These are phyloP conservation scores for Pseudococcus jackbeardsleyi DNA, from an alignment of 2,888 invertebrate genomes.

Conservation along the genomic window DNA sequence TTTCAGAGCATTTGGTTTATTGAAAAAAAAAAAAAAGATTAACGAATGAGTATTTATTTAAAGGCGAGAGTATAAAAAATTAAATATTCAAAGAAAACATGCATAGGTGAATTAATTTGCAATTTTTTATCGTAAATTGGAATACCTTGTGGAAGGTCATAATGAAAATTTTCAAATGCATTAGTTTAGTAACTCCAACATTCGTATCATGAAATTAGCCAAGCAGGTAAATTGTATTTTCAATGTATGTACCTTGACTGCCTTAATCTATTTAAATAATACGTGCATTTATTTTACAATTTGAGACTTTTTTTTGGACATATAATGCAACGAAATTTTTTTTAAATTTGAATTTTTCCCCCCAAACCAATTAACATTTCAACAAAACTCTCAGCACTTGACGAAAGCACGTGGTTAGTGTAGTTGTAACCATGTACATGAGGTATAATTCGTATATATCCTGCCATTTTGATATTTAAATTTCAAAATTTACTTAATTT, in stretches of 20 bases:
- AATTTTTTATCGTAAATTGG: neutral
- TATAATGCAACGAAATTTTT: neutral
- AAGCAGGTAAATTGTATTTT: neutral
- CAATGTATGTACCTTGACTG: neutral
- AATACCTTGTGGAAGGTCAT: conserved; percentile 28
- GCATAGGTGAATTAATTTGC: neutral
- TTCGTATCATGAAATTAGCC: neutral
- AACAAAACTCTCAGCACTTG: neutral
- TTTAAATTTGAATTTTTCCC: neutral
- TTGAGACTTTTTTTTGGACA: neutral
- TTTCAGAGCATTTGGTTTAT: neutral
- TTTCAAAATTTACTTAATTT: neutral
- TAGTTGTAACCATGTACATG: neutral
- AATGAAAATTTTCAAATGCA: neutral
- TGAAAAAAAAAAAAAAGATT: neutral
- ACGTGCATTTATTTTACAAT: neutral
- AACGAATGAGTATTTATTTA: neutral
- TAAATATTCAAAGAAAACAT: conserved; percentile 14
- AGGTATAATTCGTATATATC: neutral
- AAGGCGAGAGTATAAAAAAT: conserved; percentile 5
- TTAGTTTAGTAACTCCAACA: neutral
- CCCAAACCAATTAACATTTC: neutral
- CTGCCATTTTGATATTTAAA: neutral
- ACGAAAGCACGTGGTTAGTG: neutral
- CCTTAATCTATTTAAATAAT: too few species aligned